These are phyloP conservation scores for Pectinophora gossypiella DNA, from an alignment of 1,140 invertebrate genomes.

Conservation along the genomic window DNA sequence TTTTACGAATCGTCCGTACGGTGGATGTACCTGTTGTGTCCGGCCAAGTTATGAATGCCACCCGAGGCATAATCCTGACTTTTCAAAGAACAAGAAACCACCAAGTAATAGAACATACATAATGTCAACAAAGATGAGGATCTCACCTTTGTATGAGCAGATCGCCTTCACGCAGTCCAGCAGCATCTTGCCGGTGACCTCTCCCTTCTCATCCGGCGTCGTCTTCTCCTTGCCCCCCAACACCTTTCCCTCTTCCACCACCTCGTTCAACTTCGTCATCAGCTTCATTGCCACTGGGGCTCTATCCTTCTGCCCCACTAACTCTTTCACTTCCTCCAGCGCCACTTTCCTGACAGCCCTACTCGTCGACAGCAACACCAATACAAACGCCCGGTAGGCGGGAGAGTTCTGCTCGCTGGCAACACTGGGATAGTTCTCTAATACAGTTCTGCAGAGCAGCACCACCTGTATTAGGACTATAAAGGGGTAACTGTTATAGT, in stretches of 20 bases:
- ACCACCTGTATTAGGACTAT: constrained; percentile 71
- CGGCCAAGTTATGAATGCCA: too few species aligned
- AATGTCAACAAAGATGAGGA: too few species aligned
- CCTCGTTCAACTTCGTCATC: constrained; percentile 47
- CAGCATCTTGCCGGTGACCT: constrained; percentile 68
- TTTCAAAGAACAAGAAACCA: too few species aligned
- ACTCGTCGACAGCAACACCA: constrained; percentile 42
- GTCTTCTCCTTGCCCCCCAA: constrained; percentile 51
- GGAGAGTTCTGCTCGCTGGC: constrained; percentile 46
- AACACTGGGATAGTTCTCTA: constrained; percentile 56
- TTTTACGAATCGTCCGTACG: too few species aligned
- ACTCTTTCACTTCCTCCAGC: constrained; percentile 37
- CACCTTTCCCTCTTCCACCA: constrained; percentile 63
- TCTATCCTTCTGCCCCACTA: constrained; percentile 40
- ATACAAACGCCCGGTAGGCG: constrained; percentile 49
- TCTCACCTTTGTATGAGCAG: constrained; percentile 67
- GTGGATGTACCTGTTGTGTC: too few species aligned
- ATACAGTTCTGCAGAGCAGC: constrained; percentile 62
- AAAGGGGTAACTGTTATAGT: constrained; percentile 71
- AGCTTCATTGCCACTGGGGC: constrained; percentile 47
- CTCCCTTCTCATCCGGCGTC: constrained; percentile 45
- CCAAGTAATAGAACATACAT: too few species aligned
- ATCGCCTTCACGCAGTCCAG: constrained; percentile 71
- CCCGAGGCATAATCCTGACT: too few species aligned
- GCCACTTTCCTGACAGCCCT: constrained; percentile 43